Evolutionary conservation across 2,888 invertebrate genomes (phyloP), one percentile per base, ranked within the genome.

Genomic region (Trachelus troglodyta): DNA sequence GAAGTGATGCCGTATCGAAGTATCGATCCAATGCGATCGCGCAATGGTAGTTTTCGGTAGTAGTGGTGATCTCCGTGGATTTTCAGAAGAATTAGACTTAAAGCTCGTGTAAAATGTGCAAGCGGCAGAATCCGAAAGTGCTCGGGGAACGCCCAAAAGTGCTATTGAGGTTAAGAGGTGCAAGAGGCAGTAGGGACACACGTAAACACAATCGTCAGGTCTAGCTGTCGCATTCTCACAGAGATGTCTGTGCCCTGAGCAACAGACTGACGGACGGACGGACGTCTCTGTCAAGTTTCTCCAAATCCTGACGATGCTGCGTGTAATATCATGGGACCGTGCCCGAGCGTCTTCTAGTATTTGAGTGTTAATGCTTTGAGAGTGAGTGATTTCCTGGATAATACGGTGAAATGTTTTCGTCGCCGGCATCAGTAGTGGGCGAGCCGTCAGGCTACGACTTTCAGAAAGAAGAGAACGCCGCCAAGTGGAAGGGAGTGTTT

Each of bases 401-500:
- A 79, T 34, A 78, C 35, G 69, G 79, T 76, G 90, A 90, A 87
- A 91, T 91, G 91, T 91, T 91, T 87, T 78, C 78, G 68, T 90
- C 91, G 88, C 90, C 91, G 87, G 92, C 92, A 91, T 92, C 93
- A 86, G 91, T 92, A 84, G 92, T 92, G 86, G 92, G 92, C 87
- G 93, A 93, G 90, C 90, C 91, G 85, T 92, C 91, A 85, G 91
- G 92, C 89, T 97, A 96, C 93, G 97, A 98, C 94, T 98, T 97
- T 93, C 95, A 95, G 91, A 96, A 96, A 92, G 96, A 95, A 90
- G 97, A 97, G 92, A 98, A 97, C 93, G 95, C 95, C 87, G 94
- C 95, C 86, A 98, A 98, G 94, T 98, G 98, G 98, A 96, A 96
- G 90, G 97, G 98, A 84, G 94, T 98, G 84, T 96, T 98, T 92